These are phyloP conservation scores for Gallinago media DNA, from an alignment of 2,113 vertebrate species.

Conservation along the genomic window DNA sequence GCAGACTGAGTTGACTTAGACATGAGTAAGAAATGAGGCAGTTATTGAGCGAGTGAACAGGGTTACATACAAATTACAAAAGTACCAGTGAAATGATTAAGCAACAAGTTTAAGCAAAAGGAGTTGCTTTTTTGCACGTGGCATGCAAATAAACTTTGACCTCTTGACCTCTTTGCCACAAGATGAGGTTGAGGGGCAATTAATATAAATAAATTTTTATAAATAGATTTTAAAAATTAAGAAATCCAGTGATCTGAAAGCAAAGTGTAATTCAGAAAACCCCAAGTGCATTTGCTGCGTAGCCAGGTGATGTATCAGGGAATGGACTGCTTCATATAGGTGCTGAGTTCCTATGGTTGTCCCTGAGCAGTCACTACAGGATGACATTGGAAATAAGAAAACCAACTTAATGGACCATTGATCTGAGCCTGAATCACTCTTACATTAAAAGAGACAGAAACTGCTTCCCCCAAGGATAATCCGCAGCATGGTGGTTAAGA, in stretches of 20 bases:
- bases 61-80: neutral
- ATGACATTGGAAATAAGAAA: neutral
- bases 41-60: neutral
- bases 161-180: neutral
- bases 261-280: neutral
- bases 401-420: neutral
- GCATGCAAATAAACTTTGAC: neutral
- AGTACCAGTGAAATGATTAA: neutral
- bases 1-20: neutral
- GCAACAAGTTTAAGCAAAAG: neutral
- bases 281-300: neutral
- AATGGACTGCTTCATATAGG: neutral
- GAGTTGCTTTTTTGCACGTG: rapidly evolving
- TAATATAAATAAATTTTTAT: neutral
- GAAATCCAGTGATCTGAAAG: neutral
- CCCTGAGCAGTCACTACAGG: neutral
- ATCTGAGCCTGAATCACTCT: neutral
- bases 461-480: neutral
- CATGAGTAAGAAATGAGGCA: neutral
- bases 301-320: neutral
- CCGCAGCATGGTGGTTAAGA: neutral
- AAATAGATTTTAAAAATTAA: neutral
- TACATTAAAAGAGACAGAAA: constrained; percentile 2
- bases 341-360: neutral
- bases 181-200: neutral